These are phyloP conservation scores for Danio aesculapii DNA, from an alignment of 2,797 vertebrate genomes.

Conservation along the genomic window DNA sequence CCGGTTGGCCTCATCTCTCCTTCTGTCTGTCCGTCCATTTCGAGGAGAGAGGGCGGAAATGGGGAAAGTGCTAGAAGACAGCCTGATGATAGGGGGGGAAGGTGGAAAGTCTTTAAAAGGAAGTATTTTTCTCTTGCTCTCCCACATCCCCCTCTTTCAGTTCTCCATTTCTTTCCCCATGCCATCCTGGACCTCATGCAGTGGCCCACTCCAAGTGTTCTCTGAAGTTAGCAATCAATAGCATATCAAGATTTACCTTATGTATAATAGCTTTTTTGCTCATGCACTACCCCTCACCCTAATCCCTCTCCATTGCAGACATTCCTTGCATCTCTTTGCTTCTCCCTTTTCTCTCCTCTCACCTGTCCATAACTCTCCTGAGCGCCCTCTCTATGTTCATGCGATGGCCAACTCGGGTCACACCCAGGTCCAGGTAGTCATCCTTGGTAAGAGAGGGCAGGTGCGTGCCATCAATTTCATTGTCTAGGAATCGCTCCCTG, in stretches of 20 bases:
- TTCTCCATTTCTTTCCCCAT: conserved; percentile 33
- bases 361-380: conserved; percentile 91
- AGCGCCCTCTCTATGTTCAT: conserved; percentile 97
- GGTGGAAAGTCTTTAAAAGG: conserved; percentile 47
- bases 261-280: conserved; percentile 24
- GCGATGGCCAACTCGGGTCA: conserved; percentile 94
- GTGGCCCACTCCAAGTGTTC: conserved; percentile 38
- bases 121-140: conserved; percentile 15
- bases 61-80: conserved; percentile 81
- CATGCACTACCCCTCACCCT: conserved; percentile 17
- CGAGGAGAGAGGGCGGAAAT: conserved; percentile 80
- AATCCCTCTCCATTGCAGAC: conserved; percentile 36
- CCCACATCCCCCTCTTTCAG: conserved; percentile 1
- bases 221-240: conserved; percentile 38
- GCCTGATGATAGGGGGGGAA: conserved; percentile 70
- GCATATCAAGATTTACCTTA: conserved; percentile 11
- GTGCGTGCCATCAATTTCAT: conserved; percentile 94
- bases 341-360: conserved; percentile 63
- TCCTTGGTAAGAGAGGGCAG: conserved; percentile 95
- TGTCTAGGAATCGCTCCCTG: conserved; percentile 93
- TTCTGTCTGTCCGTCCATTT: conserved; percentile 80
- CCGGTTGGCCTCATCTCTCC: conserved; percentile 76
- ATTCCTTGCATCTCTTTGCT: conserved; percentile 17
- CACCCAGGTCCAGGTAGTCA: conserved; percentile 93
- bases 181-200: conserved; percentile 52